Percentiles rank a stretch among this genome's conserved stretches.
Conservation (phyloP, 2,113 vertebrate genomes). For the Triplophysa siluroides region DNA sequence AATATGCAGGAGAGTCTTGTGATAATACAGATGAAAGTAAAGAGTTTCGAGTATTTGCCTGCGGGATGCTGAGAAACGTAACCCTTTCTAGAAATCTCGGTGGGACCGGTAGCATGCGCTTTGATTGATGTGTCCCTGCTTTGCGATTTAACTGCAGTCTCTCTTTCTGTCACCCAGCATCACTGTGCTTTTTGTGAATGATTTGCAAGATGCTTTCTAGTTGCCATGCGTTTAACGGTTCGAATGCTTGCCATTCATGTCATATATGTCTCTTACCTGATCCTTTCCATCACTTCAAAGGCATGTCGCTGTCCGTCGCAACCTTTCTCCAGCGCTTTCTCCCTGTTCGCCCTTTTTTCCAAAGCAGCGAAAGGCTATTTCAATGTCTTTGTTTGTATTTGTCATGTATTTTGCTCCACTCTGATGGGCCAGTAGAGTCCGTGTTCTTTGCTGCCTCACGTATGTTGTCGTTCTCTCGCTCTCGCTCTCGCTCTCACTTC, state of each 20-base stretch:
- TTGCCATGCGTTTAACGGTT: background rate
- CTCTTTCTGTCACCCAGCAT: background rate
- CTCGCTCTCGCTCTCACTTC: background rate
- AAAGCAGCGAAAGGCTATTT: conserved; percentile 37
- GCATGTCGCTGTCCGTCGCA: conserved; percentile 56
- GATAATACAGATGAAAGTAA: background rate
- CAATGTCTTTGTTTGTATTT: background rate
- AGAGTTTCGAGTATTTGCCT: background rate
- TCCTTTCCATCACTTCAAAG: conserved; percentile 56
- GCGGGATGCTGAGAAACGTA: background rate
- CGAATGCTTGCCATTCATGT: conserved; percentile 7
- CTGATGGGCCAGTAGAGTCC: conserved; percentile 18
- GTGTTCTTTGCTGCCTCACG: background rate
- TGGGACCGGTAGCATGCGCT: background rate
- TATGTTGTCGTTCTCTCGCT: background rate
- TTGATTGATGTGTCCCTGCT: background rate
- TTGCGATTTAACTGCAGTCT: background rate
- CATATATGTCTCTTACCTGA: conserved; percentile 69
- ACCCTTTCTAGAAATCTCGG: background rate
- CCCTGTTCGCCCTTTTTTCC: conserved; percentile 19
- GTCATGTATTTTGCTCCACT: conserved; percentile 10
- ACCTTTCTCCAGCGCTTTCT: conserved; percentile 9
- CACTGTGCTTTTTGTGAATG: background rate
- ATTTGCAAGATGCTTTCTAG: no score
- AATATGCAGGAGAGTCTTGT: background rate